Evolutionary conservation across 2,113 vertebrate species (phyloP), one percentile per base, ranked within the genome.

Genomic region (Toxotes jaculatrix): DNA sequence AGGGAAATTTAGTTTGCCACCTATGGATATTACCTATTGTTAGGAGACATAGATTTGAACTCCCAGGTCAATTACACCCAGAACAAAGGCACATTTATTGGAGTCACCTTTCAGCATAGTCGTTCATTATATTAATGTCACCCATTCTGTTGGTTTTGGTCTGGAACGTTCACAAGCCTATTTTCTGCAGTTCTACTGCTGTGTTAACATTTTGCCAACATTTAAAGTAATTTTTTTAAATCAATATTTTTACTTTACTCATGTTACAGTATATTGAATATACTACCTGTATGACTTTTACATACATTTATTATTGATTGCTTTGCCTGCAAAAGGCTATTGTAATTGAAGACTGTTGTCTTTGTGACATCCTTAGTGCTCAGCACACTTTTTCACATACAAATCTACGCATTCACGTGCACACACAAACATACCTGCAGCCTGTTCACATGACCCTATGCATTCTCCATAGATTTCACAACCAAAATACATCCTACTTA

Each of bases 1-100:
- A 27, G 92, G 91, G 92, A 94, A 92, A 93, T 93, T 91, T 86
- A 64, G 67, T 79, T 75, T 49, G 27, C 70, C 74, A 72, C 72
- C 76, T 80, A 56, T 86, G 74, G 80, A 82, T 78, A 74, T 80
- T 42, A 71, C 40, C 64, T 66, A 66, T 84, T 85, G 79, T 84
- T 64, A 19, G 53, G 40, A 74, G 69, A 59, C 57, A 83, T 70
- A 71, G 64, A 86, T 88, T 77, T 81, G 34, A 79, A 73, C 63
- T 79, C 83, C 65, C 68, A 31, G 43, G 83, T 88, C 87, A 88
- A 83, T 93, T 90, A 84, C 16, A 19, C 27, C 27, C 55, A 72
- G 60, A 85, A 80, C 77, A 77, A 83, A 87, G 55, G 66, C 60
- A 69, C 65, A 61, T 61, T 79, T 72, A 79, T 74, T 83, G 56